Evolutionary conservation across 2,113 vertebrate species (phyloP).

Genomic region (Rhinoderma darwinii): DNA sequence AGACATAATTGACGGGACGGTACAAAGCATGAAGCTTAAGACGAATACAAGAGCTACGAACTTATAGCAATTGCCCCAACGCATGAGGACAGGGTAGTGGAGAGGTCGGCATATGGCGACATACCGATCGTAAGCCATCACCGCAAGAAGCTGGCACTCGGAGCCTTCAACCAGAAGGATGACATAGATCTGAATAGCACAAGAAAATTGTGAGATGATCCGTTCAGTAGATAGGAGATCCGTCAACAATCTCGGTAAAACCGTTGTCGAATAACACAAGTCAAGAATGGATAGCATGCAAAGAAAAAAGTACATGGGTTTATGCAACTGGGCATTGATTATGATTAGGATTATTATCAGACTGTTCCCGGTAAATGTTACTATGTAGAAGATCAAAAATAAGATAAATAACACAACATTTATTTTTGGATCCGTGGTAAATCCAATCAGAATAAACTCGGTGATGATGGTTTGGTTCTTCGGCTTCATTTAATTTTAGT

Average conservation of each 20-base stretch:
- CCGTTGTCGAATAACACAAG: not conserved
- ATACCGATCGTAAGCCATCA: not conserved
- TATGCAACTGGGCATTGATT: not conserved
- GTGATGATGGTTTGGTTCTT: not conserved
- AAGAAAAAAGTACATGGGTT: conserved; percentile 13
- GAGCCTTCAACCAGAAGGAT: not conserved
- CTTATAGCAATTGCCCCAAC: conserved; percentile 2
- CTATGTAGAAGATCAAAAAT: not conserved
- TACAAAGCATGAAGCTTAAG: not conserved
- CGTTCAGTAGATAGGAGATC: too few relatives aligned
- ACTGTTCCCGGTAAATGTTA: not conserved
- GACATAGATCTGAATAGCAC: not conserved
- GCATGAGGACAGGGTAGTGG: not conserved
- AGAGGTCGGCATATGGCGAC: not conserved
- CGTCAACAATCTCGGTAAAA: too few relatives aligned
- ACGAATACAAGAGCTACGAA: not conserved
- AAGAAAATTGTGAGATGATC: too few relatives aligned
- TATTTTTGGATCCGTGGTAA: not conserved
- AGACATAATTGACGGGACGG: not conserved
- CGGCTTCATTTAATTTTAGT: too few relatives aligned
- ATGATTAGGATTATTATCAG: not conserved
- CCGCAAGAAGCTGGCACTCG: not conserved
- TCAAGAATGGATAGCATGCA: not conserved
- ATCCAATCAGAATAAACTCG: not conserved
- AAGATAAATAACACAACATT: not conserved